These are phyloP conservation scores for Leuciscus idus DNA, from an alignment of 2,113 vertebrate species.

Conservation along the genomic window DNA sequence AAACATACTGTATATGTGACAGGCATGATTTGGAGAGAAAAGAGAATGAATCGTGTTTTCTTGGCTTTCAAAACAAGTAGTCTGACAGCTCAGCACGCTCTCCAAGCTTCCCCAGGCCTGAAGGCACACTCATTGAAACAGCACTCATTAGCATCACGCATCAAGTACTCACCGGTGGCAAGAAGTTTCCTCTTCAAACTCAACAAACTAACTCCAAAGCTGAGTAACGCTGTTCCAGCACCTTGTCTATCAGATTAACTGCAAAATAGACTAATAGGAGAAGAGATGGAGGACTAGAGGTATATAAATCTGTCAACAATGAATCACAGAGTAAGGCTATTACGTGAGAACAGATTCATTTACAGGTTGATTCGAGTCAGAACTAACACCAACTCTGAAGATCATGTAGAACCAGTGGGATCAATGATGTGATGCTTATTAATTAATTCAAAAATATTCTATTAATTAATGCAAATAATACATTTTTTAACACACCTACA, in stretches of 20 bases:
- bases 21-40: constrained; percentile 21
- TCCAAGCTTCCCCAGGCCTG: constrained; percentile 32
- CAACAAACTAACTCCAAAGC: background rate
- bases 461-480: background rate
- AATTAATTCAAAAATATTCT: too few species aligned
- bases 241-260: constrained; percentile 10
- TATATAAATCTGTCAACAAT: constrained; percentile 10
- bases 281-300: background rate
- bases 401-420: background rate
- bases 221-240: background rate
- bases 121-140: constrained; percentile 26
- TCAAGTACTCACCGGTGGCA: constrained; percentile 11
- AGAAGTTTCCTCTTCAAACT: constrained; percentile 24
- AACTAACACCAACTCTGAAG: background rate
- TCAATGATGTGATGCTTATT: background rate
- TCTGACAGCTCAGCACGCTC: constrained; percentile 24
- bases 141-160: constrained; percentile 20
- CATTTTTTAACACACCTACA: background rate
- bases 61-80: constrained; percentile 27
- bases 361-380: background rate
- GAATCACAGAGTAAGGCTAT: background rate
- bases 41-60: constrained; percentile 26
- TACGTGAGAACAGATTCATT: background rate
- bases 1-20: constrained; percentile 38
- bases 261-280: background rate